Conservation (phyloP, 2,113 vertebrate genomes). For the Mesocricetus auratus region DNA sequence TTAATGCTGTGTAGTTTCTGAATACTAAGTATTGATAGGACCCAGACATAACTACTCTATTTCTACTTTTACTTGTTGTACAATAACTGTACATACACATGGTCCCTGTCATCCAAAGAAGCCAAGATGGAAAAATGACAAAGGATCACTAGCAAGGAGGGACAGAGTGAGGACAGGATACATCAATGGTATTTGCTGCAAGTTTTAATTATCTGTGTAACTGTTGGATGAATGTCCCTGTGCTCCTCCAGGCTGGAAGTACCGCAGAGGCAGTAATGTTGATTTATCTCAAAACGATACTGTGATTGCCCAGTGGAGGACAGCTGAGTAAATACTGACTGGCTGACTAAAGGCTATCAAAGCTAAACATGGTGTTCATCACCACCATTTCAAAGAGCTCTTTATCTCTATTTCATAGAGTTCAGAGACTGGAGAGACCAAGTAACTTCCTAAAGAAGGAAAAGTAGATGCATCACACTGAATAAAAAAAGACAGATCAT, state of each 20-base stretch:
- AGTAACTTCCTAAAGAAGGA: neutral
- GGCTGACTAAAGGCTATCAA: neutral
- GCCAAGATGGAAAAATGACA: neutral
- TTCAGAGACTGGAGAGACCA: neutral
- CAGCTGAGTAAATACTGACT: conserved; percentile 31
- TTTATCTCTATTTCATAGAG: neutral
- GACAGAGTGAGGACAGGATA: accelerated
- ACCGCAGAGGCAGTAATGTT: neutral
- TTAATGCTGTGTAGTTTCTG: neutral
- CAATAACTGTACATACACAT: neutral
- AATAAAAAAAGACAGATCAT: neutral
- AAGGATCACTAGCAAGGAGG: neutral
- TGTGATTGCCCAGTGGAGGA: neutral
- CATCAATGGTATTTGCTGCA: neutral
- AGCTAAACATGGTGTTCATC: neutral
- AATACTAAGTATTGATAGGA: neutral
- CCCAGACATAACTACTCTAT: neutral
- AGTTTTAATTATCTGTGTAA: neutral
- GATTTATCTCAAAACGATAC: neutral
- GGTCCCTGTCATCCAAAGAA: neutral
- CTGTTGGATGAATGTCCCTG: neutral
- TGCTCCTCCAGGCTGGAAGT: neutral
- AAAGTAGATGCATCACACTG: neutral
- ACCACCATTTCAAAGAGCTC: neutral
- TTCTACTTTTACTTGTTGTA: neutral